These are phyloP conservation scores for Cecropterus lyciades DNA, from an alignment of 1,140 invertebrate species.

Conservation along the genomic window DNA sequence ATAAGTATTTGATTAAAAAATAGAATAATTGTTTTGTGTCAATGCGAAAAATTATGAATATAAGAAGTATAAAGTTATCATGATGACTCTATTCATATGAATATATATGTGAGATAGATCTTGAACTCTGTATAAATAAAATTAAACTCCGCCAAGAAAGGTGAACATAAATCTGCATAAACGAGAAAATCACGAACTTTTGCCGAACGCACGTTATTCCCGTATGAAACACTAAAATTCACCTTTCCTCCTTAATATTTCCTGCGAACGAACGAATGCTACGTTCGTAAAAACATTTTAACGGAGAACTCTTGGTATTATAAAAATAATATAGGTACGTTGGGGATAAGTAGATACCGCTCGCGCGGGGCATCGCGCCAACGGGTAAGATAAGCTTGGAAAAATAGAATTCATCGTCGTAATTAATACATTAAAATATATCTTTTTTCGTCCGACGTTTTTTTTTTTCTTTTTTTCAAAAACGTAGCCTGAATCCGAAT, in stretches of 20 bases:
- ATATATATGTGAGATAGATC: too few species aligned
- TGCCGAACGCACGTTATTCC: too few species aligned
- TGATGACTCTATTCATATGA: too few species aligned
- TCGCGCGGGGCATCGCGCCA: slow-evolving; percentile 50
- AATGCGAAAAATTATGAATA: too few species aligned
- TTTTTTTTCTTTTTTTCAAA: slow-evolving; percentile 47
- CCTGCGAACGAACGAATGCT: slow-evolving; percentile 16
- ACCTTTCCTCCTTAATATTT: background rate
- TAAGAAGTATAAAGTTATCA: too few species aligned
- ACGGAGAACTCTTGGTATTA: slow-evolving; percentile 15
- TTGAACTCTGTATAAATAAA: too few species aligned
- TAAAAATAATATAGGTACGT: slow-evolving; percentile 29
- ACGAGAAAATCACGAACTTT: too few species aligned
- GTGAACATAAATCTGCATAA: too few species aligned
- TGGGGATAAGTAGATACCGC: slow-evolving; percentile 18
- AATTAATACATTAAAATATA: slow-evolving; percentile 78
- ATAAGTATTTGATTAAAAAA: too few species aligned
- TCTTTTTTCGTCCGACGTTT: slow-evolving; percentile 49
- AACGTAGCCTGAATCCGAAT: slow-evolving; percentile 75
- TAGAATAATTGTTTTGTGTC: too few species aligned
- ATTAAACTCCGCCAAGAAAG: too few species aligned
- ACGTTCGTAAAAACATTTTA: slow-evolving; percentile 20
- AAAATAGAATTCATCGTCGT: slow-evolving; percentile 71
- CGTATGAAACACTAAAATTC: background rate
- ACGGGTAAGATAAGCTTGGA: slow-evolving; percentile 66